Conservation (phyloP, 2,797 vertebrate species). For the Lates japonicus region DNA sequence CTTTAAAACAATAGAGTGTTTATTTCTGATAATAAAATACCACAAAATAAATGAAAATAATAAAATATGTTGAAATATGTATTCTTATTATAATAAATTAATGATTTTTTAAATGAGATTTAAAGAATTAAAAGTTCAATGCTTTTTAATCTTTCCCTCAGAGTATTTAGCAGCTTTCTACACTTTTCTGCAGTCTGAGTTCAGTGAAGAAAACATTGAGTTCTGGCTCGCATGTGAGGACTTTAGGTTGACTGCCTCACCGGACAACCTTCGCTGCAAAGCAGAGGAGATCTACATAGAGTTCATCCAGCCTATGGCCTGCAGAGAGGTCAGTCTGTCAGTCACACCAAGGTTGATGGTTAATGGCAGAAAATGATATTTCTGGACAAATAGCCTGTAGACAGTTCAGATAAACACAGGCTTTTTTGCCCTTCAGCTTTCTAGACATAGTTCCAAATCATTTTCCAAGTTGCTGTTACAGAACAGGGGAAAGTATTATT, state of each 20-base stretch:
- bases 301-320: constrained; percentile 88
- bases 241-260: constrained; percentile 85
- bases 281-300: constrained; percentile 89
- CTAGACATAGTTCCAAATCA: neutral
- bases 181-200: constrained; percentile 90
- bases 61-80: neutral
- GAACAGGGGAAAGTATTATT: neutral
- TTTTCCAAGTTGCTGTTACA: neutral
- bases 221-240: constrained; percentile 94
- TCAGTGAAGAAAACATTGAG: constrained; percentile 94
- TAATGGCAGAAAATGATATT: neutral
- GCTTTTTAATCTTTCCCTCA: constrained; percentile 47
- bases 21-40: neutral
- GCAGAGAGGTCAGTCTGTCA: constrained; percentile 88
- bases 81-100: neutral
- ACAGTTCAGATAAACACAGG: neutral
- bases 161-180: constrained; percentile 89
- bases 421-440: neutral
- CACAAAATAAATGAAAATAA: neutral
- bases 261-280: constrained; percentile 82
- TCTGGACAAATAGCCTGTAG: neutral
- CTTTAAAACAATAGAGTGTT: too few species aligned
- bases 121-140: neutral
- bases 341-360: neutral
- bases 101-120: neutral